These are phyloP conservation scores for Enteromius afrohamiltoni DNA, from an alignment of 2,797 vertebrate genomes.

Conservation along the genomic window DNA sequence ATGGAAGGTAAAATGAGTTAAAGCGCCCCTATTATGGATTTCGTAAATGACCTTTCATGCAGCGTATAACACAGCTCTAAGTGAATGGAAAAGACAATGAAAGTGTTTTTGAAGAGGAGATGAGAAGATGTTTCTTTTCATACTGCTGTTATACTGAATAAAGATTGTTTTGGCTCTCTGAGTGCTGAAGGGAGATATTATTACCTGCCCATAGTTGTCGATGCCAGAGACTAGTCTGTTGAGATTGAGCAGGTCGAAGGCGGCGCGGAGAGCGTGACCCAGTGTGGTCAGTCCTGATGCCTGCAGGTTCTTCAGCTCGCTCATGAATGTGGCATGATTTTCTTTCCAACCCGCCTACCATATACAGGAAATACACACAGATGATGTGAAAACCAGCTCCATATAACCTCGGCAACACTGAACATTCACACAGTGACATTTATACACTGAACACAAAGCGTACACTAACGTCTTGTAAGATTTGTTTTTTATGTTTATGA, in stretches of 20 bases:
- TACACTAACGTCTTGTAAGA: not conserved
- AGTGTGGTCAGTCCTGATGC: constrained; percentile 93
- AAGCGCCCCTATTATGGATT: not conserved
- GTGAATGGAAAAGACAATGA: too few relatives aligned
- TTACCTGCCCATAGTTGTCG: constrained; percentile 99
- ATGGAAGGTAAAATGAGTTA: not conserved
- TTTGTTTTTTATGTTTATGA: not conserved
- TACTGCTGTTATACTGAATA: not conserved
- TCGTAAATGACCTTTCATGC: too few relatives aligned
- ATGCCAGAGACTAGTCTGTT: constrained; percentile 99
- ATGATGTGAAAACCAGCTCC: constrained; percentile 1
- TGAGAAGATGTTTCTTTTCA: too few relatives aligned
- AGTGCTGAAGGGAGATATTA: constrained; percentile 12
- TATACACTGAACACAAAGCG: not conserved
- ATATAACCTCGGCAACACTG: constrained; percentile 11
- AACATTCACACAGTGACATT: constrained; percentile 13
- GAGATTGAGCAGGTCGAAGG: constrained; percentile 98
- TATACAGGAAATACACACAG: constrained; percentile 52
- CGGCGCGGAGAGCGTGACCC: constrained; percentile 93
- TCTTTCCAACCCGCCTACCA: constrained; percentile 98
- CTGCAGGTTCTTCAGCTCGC: constrained; percentile 97
- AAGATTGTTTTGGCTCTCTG: constrained; percentile 21
- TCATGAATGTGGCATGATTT: constrained; percentile 98
- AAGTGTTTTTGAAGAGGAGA: too few relatives aligned
- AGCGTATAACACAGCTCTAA: too few relatives aligned